Percentiles rank a stretch among this genome's conserved stretches.
These are phyloP conservation scores for Eremophila alpestris DNA, from an alignment of 2,797 vertebrate species.

Conservation along the genomic window DNA sequence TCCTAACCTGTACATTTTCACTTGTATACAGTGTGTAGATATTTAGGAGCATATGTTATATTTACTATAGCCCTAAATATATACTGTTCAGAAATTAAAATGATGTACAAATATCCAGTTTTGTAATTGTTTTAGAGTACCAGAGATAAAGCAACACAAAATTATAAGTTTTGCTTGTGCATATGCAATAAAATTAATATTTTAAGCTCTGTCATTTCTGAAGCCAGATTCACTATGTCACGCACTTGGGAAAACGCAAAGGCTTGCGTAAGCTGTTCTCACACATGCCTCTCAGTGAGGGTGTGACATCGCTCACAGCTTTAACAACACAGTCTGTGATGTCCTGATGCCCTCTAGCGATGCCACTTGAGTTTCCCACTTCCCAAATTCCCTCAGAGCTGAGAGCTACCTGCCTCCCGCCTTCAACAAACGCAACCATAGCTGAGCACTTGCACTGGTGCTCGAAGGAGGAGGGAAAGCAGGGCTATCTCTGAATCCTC, in stretches of 20 bases:
- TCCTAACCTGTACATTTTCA: not conserved
- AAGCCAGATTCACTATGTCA: not conserved
- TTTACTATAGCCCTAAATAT: not conserved
- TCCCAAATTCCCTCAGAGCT: not conserved
- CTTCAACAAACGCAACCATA: not conserved
- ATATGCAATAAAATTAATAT: not conserved
- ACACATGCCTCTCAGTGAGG: not conserved
- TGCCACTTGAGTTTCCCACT: not conserved
- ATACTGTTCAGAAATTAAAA: not conserved
- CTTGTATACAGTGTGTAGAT: not conserved
- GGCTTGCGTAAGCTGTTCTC: not conserved
- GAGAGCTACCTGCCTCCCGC: not conserved
- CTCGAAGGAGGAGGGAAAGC: not conserved
- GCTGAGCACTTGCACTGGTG: not conserved
- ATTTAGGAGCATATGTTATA: not conserved
- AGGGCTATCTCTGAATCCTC: fast-evolving
- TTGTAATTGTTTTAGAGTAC: not conserved
- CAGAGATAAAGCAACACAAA: not conserved
- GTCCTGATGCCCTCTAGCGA: conserved; percentile 54
- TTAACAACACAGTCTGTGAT: not conserved
- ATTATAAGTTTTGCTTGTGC: not conserved
- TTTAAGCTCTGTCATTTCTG: not conserved
- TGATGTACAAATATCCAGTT: not conserved
- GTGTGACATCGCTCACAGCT: not conserved
- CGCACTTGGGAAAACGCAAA: not conserved